Percentiles rank a stretch among this genome's conserved stretches.
phyloP scores from a whole-genome alignment of 30 jellyfish, hydroid and myxozoan genomes.

The Rhopilema esculentum region DNA sequence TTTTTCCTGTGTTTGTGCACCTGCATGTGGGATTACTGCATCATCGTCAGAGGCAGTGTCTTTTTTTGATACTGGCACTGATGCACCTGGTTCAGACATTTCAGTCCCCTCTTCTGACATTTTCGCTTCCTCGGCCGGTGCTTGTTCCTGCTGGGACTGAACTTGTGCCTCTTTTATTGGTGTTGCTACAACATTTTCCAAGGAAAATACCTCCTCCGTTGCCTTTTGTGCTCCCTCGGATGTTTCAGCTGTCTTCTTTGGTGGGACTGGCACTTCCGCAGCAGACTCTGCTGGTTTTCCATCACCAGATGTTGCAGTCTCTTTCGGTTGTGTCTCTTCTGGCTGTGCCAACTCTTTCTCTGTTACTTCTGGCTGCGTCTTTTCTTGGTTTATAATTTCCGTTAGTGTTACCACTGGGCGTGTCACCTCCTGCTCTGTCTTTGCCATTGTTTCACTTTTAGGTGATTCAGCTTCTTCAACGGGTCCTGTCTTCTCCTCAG shows the following conservation, averaged over 20 bases:
- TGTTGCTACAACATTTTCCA: neutral
- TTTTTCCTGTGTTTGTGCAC: neutral
- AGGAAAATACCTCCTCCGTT: neutral
- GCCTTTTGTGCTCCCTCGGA: neutral
- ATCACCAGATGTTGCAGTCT: neutral
- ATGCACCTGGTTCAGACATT: neutral
- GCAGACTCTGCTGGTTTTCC: neutral
- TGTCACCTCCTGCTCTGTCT: neutral
- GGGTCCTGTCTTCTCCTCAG: neutral
- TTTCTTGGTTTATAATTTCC: neutral
- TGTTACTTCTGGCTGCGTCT: neutral
- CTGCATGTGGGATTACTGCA: neutral
- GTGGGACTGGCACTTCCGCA: neutral
- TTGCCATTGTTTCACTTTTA: neutral
- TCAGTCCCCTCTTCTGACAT: neutral
- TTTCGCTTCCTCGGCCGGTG: neutral
- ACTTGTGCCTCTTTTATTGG: no score
- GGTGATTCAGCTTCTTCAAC: neutral
- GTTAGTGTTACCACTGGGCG: neutral
- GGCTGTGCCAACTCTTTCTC: neutral
- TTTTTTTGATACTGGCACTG: neutral
- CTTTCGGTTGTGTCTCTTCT: neutral
- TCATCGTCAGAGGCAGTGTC: constrained; percentile 4
- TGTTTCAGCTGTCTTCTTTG: neutral
- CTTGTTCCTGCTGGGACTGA: neutral